Base-by-base conservation (phyloP, 2,797 vertebrate genomes). In the Lagorchestes hirsutus region DNA sequence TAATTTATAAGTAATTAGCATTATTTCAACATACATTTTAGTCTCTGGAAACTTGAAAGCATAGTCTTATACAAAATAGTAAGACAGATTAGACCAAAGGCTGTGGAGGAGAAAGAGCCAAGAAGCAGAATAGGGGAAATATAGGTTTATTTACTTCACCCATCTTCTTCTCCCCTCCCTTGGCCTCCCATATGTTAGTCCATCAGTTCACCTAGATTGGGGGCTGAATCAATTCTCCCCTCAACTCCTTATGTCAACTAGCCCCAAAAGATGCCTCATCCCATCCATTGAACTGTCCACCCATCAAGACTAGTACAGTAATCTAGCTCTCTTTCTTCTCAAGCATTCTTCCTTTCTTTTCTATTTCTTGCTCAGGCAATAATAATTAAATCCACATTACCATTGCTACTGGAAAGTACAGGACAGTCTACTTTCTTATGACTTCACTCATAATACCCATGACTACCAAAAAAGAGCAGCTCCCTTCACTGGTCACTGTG, bases 1-100 rank as follows among this genome's bases (percentile, higher is more conserved):
- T 82, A 46, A 93, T 92, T 94, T 95, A 11, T 95, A 82, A 91
- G 29, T 58, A 93, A 58, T 52, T 94, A 92, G 22, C 94, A 96
- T 96, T 96, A 50, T 22, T 94, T 52, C 29, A 5, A 57, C 55
- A 96, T 93, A 54, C 55, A 28, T 94, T 92, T 59, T 91, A 56
- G 34, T 16, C 22, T 22, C 57, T 82, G 0, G 5, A 92, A 62
- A 54, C 46, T 34, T 58, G 95, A 46, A 97, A 95, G 18, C 94
- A 22, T 46, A 46, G 18, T 74, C 74, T 93, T 93, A 4, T 2
- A 82, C 5, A 90, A 59, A 90, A 13, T 62, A 92, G 57, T 91
- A 54, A 92, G 16, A 91, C 46, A 96, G 52, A 93, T 13, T 74
- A 10, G 94, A 93, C 10, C 92, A 93, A 12, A 14, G 56, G 93